Percentiles rank a stretch among this genome's conserved stretches.
Conservation (phyloP, 2,797 vertebrate genomes). For the Lindbergichthys nudifrons region DNA sequence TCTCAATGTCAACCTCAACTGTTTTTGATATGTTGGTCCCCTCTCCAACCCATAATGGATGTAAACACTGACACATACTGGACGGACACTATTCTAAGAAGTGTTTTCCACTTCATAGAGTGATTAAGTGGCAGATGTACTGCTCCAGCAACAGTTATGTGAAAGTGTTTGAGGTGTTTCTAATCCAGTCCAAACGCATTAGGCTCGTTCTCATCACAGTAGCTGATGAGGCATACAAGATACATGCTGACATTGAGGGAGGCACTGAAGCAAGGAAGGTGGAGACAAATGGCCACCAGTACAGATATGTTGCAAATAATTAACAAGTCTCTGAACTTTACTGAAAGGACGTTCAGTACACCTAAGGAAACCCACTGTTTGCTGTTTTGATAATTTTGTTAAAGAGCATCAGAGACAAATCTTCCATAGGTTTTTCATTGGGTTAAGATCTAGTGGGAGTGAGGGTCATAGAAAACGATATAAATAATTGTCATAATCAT, state of each 20-base stretch:
- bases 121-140: background rate
- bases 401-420: background rate
- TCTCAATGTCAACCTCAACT: background rate
- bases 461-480: background rate
- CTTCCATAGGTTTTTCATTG: background rate
- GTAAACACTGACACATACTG: background rate
- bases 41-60: background rate
- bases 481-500: background rate
- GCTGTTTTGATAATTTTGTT: background rate
- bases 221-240: background rate
- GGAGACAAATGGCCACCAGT: background rate
- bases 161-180: background rate
- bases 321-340: background rate
- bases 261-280: background rate
- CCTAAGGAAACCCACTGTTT: background rate
- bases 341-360: background rate
- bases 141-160: constrained; percentile 3
- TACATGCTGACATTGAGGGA: background rate
- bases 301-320: too few relatives aligned
- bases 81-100: background rate
- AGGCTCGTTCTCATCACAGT: constrained; percentile 5
- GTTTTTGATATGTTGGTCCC: background rate
- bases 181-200: background rate
- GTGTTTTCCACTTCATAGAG: background rate
- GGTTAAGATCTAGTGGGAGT: background rate